Conservation (phyloP, 2,113 vertebrate species). For the Spermophilus dauricus region DNA sequence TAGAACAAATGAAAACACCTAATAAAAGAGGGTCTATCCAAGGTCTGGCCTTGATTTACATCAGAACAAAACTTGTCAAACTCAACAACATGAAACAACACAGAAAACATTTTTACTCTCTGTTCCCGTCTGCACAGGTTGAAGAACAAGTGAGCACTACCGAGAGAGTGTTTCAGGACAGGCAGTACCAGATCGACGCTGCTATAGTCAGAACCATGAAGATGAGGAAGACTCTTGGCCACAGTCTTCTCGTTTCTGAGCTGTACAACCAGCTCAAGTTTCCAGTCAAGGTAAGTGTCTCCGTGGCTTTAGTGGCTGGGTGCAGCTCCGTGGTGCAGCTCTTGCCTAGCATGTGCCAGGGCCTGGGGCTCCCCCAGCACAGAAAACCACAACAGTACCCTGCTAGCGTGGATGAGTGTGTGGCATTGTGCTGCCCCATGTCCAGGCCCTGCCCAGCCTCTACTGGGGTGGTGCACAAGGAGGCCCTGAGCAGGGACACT, state of each 20-base stretch:
- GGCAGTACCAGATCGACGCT: conserved; percentile 97
- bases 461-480: too few relatives aligned
- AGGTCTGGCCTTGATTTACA: background rate
- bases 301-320: background rate
- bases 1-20: background rate
- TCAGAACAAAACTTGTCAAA: background rate
- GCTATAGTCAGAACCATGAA: conserved; percentile 98
- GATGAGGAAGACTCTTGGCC: conserved; percentile 96
- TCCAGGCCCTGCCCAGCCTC: too few relatives aligned
- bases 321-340: too few relatives aligned
- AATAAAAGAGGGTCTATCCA: background rate
- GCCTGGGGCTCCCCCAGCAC: too few relatives aligned
- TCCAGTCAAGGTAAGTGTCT: conserved; percentile 94
- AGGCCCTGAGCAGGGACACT: too few relatives aligned
- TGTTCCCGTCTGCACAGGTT: conserved; percentile 87
- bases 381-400: too few relatives aligned
- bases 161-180: conserved; percentile 96
- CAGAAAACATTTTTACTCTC: background rate
- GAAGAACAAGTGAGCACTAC: conserved; percentile 97
- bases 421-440: too few relatives aligned
- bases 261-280: conserved; percentile 97
- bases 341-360: too few relatives aligned
- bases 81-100: background rate
- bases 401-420: too few relatives aligned
- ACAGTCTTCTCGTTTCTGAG: conserved; percentile 96